Evolutionary conservation across 64 coral and sea anemone species (phyloP).

Genomic region (Pocillopora damicornis): DNA sequence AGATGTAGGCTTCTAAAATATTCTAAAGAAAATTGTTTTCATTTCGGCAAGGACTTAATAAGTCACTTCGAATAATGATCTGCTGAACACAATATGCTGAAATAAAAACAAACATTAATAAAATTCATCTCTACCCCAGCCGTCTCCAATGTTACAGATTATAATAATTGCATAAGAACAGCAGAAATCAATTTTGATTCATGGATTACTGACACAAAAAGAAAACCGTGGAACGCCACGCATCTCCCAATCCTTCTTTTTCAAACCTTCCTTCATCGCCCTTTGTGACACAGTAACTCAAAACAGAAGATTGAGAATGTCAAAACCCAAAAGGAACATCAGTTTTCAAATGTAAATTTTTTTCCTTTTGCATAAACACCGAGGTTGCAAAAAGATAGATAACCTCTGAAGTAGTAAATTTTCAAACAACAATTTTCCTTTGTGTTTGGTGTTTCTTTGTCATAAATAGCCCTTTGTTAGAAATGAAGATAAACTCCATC

Average conservation of each 20-base stretch:
- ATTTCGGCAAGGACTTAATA: neutral
- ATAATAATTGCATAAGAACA: neutral
- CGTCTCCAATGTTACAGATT: neutral
- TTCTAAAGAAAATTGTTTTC: neutral
- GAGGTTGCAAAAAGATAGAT: neutral
- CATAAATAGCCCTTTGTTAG: neutral
- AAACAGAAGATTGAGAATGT: neutral
- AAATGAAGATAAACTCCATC: slow-evolving; percentile 12
- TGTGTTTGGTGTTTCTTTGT: neutral
- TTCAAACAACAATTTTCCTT: neutral
- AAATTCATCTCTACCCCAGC: neutral
- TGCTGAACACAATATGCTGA: neutral
- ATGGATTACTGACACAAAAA: neutral
- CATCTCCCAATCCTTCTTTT: too few relatives aligned
- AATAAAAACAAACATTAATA: slow-evolving; percentile 14
- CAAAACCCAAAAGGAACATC: neutral
- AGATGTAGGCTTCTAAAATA: too few relatives aligned
- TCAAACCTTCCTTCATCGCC: neutral
- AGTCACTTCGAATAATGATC: neutral
- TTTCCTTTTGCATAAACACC: neutral
- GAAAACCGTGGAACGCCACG: neutral
- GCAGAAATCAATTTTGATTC: neutral
- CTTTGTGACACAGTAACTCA: neutral
- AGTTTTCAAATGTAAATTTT: slow-evolving; percentile 34
- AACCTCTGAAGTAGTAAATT: neutral